Percentiles rank a stretch among this genome's conserved stretches.
Conservation (phyloP, 2,888 invertebrate genomes). For the Lamproptera curius region DNA sequence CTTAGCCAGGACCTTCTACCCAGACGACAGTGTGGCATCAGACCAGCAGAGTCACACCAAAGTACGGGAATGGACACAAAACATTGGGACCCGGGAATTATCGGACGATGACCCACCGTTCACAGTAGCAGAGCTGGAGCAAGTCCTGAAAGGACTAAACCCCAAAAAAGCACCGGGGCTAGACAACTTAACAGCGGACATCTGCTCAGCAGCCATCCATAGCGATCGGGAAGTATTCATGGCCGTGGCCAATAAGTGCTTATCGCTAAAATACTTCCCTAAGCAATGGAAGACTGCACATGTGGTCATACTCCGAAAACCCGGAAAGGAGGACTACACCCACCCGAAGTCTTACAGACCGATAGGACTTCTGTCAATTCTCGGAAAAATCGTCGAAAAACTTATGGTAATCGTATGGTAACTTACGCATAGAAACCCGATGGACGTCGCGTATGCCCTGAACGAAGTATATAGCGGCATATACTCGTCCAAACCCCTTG, state of each 20-base stretch:
- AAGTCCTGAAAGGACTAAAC: constrained; percentile 9
- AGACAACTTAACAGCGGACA: constrained; percentile 30
- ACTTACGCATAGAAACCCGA: too few relatives aligned
- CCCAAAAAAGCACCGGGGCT: constrained; percentile 28
- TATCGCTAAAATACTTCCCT: constrained; percentile 24
- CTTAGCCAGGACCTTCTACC: constrained; percentile 26
- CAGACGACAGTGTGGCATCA: constrained; percentile 14
- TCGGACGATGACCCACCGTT: constrained; percentile 19
- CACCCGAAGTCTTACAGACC: constrained; percentile 23
- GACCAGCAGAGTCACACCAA: constrained; percentile 7
- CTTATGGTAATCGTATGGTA: constrained; percentile 12
- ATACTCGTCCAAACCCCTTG: too few relatives aligned
- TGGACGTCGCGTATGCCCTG: too few relatives aligned
- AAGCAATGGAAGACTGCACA: not conserved
- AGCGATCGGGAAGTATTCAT: not conserved
- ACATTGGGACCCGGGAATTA: constrained; percentile 11
- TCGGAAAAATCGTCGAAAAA: constrained; percentile 24
- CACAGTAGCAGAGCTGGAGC: constrained; percentile 15
- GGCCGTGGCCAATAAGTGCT: constrained; percentile 23
- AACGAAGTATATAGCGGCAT: too few relatives aligned
- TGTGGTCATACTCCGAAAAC: not conserved
- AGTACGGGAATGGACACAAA: constrained; percentile 10
- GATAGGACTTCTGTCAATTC: constrained; percentile 26
- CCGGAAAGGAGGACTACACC: not conserved
- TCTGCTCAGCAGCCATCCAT: constrained; percentile 23